phyloP scores from a whole-genome alignment of 1,140 invertebrate genomes.

The Lasioglossum baleicum region DNA sequence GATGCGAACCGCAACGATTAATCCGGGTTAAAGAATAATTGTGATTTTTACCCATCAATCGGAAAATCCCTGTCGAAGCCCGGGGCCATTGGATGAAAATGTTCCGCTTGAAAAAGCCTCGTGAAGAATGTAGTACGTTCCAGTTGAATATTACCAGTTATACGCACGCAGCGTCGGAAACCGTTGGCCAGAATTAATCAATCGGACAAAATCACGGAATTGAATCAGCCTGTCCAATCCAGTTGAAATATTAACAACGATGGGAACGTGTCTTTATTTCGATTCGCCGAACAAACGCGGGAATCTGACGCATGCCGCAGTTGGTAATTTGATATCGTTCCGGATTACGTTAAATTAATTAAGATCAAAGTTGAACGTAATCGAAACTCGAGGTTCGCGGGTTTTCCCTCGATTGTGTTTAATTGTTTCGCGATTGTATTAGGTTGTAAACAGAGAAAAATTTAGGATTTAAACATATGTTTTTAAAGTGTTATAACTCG shows the following conservation, averaged over 20 bases:
- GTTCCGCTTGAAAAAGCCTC: no score
- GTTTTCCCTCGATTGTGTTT: neutral
- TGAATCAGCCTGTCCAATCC: neutral
- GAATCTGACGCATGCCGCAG: neutral
- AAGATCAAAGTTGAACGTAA: neutral
- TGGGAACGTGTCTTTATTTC: neutral
- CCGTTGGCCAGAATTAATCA: neutral
- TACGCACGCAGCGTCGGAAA: no score
- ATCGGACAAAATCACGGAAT: neutral
- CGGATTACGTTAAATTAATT: constrained; percentile 14
- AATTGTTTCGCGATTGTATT: neutral
- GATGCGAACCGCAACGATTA: no score
- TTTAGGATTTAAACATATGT: no score
- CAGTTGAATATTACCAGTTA: no score
- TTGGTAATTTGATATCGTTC: constrained; percentile 14
- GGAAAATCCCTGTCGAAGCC: no score
- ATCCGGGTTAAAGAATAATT: no score
- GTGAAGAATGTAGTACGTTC: no score
- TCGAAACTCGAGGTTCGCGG: neutral
- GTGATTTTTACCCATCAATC: no score
- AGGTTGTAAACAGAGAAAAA: no score
- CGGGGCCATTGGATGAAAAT: no score
- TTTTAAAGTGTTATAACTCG: no score
- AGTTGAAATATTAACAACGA: constrained; percentile 2
- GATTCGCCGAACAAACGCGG: neutral